These are phyloP conservation scores for Lethenteron reissneri DNA, from an alignment of 2,113 vertebrate species.

Conservation along the genomic window DNA sequence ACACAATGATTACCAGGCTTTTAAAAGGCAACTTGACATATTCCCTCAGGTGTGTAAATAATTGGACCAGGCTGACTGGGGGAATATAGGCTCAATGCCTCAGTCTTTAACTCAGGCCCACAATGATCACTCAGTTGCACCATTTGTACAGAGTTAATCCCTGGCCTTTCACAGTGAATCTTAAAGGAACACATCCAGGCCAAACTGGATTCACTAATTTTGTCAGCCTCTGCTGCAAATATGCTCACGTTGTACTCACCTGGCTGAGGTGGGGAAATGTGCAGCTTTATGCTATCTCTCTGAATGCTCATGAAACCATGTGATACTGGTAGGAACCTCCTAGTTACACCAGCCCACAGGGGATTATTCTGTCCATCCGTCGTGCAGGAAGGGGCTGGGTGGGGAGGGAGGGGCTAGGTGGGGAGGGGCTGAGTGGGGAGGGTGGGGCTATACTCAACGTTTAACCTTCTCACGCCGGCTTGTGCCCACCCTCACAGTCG, in stretches of 20 bases:
- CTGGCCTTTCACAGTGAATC: constrained; percentile 24
- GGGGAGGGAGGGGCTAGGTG: no score
- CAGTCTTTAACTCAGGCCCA: constrained; percentile 26
- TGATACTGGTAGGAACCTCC: constrained; percentile 6
- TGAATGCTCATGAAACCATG: constrained; percentile 25
- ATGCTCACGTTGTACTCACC: constrained; percentile 35
- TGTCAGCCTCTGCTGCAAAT: constrained; percentile 21
- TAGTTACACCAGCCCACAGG: no score
- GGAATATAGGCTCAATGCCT: constrained; percentile 21
- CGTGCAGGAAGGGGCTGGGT: no score
- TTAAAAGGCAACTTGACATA: constrained; percentile 37
- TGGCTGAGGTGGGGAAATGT: constrained; percentile 22
- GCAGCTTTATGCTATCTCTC: constrained; percentile 23
- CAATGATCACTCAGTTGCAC: constrained; percentile 27
- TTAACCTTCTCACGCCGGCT: no score
- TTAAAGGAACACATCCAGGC: constrained; percentile 39
- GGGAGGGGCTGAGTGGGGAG: no score
- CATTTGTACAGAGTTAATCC: constrained; percentile 21
- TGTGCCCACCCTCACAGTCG: no score
- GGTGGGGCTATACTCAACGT: no score
- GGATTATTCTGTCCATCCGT: no score
- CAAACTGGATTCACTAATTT: constrained; percentile 14
- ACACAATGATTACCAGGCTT: constrained; percentile 10
- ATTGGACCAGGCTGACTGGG: constrained; percentile 28
- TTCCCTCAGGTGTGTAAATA: constrained; percentile 28